Evolutionary conservation across 2,888 invertebrate species (phyloP).

Genomic region (Synanthedon andrenaeformis): DNA sequence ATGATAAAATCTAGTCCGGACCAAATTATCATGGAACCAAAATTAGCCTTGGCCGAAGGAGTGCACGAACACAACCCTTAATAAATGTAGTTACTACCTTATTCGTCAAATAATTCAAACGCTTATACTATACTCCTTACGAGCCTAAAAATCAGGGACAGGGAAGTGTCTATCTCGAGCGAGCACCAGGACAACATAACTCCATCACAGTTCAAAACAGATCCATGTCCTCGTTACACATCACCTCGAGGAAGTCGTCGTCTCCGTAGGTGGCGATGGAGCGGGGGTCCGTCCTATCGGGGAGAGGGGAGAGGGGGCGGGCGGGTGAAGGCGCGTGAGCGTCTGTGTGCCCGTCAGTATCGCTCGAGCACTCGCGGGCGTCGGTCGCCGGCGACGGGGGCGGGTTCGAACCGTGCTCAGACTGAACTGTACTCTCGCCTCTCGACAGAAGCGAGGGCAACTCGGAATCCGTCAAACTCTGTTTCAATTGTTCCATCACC

Average conservation of each 20-base stretch:
- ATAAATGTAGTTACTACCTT: no score
- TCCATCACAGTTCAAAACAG: constrained; percentile 59
- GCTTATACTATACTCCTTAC: no score
- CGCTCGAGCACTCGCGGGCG: constrained; percentile 75
- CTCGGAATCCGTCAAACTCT: constrained; percentile 72
- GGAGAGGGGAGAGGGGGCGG: constrained; percentile 12
- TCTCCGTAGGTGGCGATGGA: constrained; percentile 62
- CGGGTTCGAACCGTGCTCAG: constrained; percentile 76
- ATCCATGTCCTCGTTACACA: constrained; percentile 79
- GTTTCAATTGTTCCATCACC: constrained; percentile 76
- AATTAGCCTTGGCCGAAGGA: no score
- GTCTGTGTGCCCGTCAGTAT: constrained; percentile 72
- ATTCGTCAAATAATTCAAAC: no score
- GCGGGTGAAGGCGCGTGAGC: constrained; percentile 36
- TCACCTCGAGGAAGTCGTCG: constrained; percentile 79
- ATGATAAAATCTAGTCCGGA: no score
- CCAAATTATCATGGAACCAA: no score
- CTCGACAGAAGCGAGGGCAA: constrained; percentile 74
- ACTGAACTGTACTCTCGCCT: constrained; percentile 69
- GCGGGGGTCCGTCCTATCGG: constrained; percentile 31
- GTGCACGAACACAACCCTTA: no score
- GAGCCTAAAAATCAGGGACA: no score
- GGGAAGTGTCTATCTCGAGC: no score
- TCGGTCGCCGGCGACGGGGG: constrained; percentile 86
- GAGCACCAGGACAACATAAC: background rate